Percentiles rank a stretch among this genome's conserved stretches.
Evolutionary conservation across 2,888 invertebrate species (phyloP).

Genomic region (Dicranocentrus wangi): DNA sequence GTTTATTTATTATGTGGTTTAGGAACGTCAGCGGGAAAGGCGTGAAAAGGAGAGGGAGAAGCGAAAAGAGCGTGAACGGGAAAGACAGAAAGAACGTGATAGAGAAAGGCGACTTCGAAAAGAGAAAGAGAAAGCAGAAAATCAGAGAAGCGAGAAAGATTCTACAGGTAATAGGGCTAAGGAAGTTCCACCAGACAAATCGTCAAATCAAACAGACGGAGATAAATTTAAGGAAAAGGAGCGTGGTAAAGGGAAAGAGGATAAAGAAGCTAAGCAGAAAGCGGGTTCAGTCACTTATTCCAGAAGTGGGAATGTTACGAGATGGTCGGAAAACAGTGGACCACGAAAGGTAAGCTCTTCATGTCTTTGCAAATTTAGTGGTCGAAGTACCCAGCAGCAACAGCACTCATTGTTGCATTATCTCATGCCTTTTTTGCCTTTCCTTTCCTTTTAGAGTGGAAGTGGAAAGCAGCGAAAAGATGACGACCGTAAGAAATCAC

Average conservation of each 20-base stretch:
- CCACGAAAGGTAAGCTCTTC: conserved; percentile 42
- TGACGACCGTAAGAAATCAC: conserved; percentile 40
- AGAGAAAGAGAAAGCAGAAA: conserved; percentile 51
- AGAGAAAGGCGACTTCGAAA: conserved; percentile 51
- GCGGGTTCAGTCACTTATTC: conserved; percentile 40
- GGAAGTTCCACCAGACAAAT: conserved; percentile 8
- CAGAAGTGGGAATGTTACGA: conserved; percentile 39
- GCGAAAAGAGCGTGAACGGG: conserved; percentile 45
- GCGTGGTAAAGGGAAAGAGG: conserved; percentile 19
- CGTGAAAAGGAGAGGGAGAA: conserved; percentile 10
- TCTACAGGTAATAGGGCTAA: not conserved
- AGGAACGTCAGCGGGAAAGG: conserved; percentile 26
- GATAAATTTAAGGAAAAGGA: conserved; percentile 22
- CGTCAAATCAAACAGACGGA: conserved; percentile 1
- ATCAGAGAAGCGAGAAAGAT: conserved; percentile 5
- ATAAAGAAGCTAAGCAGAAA: conserved; percentile 26
- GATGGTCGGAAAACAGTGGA: conserved; percentile 64
- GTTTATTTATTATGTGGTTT: not conserved
- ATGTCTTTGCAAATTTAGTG: not conserved
- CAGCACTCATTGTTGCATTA: too few species aligned
- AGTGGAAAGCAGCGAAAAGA: conserved; percentile 20
- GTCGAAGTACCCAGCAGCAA: too few species aligned
- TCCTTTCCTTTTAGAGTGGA: too few species aligned
- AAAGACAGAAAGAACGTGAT: conserved; percentile 46
- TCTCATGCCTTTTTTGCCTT: too few species aligned